These are phyloP conservation scores for Zaprionus vittiger DNA, from an alignment of 1,140 invertebrate species.

Conservation along the genomic window DNA sequence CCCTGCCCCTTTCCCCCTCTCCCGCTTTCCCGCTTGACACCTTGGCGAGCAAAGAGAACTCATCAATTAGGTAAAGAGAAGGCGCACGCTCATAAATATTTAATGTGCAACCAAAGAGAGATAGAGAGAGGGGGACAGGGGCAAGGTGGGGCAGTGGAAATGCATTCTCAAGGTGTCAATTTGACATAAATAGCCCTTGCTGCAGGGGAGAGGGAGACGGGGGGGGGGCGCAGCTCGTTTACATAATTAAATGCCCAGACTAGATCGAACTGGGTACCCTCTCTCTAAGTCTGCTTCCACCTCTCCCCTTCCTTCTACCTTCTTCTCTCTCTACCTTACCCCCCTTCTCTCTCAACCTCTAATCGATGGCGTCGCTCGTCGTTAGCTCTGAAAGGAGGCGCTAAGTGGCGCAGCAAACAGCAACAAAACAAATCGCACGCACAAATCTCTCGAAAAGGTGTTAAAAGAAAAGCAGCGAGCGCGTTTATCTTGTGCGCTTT, in stretches of 20 bases:
- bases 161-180: slow-evolving; percentile 69
- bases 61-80: slow-evolving; percentile 74
- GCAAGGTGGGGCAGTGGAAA: slow-evolving; percentile 30
- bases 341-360: neutral
- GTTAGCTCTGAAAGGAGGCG: slow-evolving; percentile 63
- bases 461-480: slow-evolving; percentile 77
- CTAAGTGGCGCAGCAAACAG: slow-evolving; percentile 74
- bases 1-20: neutral
- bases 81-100: slow-evolving; percentile 76
- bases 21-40: slow-evolving; percentile 29
- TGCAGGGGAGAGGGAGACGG: neutral
- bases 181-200: slow-evolving; percentile 75
- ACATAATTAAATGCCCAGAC: slow-evolving; percentile 74
- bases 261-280: slow-evolving; percentile 18
- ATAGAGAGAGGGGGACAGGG: neutral
- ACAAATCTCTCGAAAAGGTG: slow-evolving; percentile 81
- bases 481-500: slow-evolving; percentile 64
- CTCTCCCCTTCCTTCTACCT: neutral
- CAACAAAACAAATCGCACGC: slow-evolving; percentile 60
- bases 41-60: slow-evolving; percentile 40
- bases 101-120: slow-evolving; percentile 48
- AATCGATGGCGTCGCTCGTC: slow-evolving; percentile 43
- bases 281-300: neutral
- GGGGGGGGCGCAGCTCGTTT: slow-evolving; percentile 55
- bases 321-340: too few relatives aligned